These are phyloP conservation scores for Microctonus aethiopoides DNA, from an alignment of 2,888 invertebrate genomes.

Conservation along the genomic window DNA sequence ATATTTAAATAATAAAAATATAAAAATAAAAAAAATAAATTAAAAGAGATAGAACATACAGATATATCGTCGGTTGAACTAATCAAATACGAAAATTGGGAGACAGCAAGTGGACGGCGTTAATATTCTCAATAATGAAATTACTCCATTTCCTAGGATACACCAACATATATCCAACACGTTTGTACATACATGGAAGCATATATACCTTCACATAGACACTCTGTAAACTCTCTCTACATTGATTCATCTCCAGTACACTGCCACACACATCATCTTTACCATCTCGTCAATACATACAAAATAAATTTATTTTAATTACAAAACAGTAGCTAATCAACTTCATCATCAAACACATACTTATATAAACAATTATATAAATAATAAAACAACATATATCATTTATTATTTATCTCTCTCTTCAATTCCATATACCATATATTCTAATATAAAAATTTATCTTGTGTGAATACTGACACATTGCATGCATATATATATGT, in stretches of 20 bases:
- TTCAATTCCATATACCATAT: no score
- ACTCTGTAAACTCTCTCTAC: no score
- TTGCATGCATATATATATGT: background rate
- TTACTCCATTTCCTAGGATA: conserved; percentile 27
- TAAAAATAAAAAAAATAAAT: background rate
- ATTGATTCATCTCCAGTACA: no score
- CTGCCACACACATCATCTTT: no score
- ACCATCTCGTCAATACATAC: no score
- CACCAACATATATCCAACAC: conserved; percentile 10
- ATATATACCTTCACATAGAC: background rate
- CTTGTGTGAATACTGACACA: background rate
- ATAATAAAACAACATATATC: background rate
- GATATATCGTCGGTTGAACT: conserved; percentile 8
- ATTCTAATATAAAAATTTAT: background rate
- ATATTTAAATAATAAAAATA: background rate
- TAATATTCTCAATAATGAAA: conserved; percentile 36
- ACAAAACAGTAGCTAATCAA: background rate
- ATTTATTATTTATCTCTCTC: no score
- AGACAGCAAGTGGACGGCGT: conserved; percentile 25
- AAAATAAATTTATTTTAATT: background rate
- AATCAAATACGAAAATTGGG: conserved; percentile 36
- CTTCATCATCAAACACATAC: background rate
- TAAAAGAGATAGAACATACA: background rate
- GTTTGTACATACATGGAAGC: background rate
- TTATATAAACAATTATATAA: background rate